Conservation (phyloP, 2,113 vertebrate species). For the Ellobius talpinus region DNA sequence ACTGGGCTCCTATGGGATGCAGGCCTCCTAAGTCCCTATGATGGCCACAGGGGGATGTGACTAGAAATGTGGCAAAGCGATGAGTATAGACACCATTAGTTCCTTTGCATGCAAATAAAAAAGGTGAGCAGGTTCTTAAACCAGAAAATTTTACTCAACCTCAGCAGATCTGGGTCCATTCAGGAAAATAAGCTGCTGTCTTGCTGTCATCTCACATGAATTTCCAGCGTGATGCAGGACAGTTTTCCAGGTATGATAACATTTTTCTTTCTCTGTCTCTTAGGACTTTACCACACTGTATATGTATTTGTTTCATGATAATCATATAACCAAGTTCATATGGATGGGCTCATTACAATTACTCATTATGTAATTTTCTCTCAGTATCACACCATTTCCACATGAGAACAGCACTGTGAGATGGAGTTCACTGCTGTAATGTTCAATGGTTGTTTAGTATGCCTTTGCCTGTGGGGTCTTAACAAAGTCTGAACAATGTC, state of each 20-base stretch:
- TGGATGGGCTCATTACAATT: neutral
- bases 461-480: fast-evolving
- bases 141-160: neutral
- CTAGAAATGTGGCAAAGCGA: neutral
- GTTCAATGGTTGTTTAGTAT: neutral
- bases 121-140: neutral
- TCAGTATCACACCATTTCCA: neutral
- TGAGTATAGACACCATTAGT: neutral
- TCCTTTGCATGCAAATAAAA: neutral
- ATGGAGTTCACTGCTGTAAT: neutral
- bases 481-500: neutral
- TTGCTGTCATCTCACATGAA: neutral
- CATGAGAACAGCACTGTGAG: neutral
- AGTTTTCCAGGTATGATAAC: neutral
- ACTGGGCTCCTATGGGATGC: neutral
- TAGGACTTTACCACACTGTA: too few relatives aligned
- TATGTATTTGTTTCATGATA: neutral
- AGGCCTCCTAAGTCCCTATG: neutral
- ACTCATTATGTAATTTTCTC: neutral
- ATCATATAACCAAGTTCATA: neutral
- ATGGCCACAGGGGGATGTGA: too few relatives aligned
- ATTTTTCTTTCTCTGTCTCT: neutral
- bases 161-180: neutral
- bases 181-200: neutral
- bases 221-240: neutral